phyloP scores from a whole-genome alignment of 1,140 invertebrate genomes.

The Zaprionus kolodkinae region DNA sequence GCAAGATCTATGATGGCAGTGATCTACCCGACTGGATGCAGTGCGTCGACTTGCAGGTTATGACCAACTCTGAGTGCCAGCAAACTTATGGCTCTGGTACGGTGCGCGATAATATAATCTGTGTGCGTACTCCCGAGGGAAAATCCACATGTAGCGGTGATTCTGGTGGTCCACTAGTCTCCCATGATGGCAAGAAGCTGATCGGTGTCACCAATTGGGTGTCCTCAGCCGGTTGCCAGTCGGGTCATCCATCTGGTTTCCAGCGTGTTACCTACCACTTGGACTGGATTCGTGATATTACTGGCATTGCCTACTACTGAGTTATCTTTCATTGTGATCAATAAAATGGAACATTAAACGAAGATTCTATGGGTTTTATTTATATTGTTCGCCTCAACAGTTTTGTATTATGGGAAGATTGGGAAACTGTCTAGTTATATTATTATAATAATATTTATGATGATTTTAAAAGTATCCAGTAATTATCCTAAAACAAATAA shows the following conservation, averaged over 20 bases:
- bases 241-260: slow-evolving; percentile 83
- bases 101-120: slow-evolving; percentile 48
- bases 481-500: too few species aligned
- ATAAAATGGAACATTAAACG: slow-evolving; percentile 7
- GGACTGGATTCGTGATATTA: slow-evolving; percentile 84
- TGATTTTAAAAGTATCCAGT: too few species aligned
- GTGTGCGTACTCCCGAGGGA: slow-evolving; percentile 38
- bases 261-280: slow-evolving; percentile 85
- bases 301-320: slow-evolving; percentile 45
- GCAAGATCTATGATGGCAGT: slow-evolving; percentile 27
- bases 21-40: slow-evolving; percentile 36
- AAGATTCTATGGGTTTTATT: background rate
- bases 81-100: slow-evolving; percentile 24
- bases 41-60: slow-evolving; percentile 47
- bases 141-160: slow-evolving; percentile 83
- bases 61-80: slow-evolving; percentile 33
- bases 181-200: slow-evolving; percentile 76
- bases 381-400: too few species aligned
- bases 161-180: slow-evolving; percentile 85
- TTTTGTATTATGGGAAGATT: too few species aligned
- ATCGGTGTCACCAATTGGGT: slow-evolving; percentile 84
- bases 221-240: slow-evolving; percentile 31
- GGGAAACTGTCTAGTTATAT: too few species aligned
- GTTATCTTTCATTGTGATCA: background rate
- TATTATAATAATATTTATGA: too few species aligned